Evolutionary conservation across 64 coral and sea anemone genomes (phyloP), one percentile per base, ranked within the genome.

Genomic region (Montipora foliosa): DNA sequence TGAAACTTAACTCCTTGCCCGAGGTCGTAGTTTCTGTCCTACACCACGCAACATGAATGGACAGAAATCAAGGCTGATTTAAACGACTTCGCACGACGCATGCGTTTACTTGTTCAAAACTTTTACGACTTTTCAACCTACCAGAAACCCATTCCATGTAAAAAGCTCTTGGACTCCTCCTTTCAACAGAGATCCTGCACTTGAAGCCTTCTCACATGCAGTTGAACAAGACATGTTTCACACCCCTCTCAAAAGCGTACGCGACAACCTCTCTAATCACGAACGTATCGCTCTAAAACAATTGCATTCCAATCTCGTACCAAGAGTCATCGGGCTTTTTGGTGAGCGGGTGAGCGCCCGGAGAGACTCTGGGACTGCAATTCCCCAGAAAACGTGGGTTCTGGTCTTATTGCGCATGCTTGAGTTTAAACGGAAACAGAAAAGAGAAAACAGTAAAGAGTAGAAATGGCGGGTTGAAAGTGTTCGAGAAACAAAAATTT

Each of bases 391-490:
- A 37, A 37, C 29, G 1, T 37, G 29, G 29, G 29, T 37, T 37
- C 29, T 1, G 29, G 29, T 37, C 29, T 37, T 37, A 37, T 37
- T 37, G 29, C 29, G 29, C 29, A 37, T 24, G 62, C 70, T 37
- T 1, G 29, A 37, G 29, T 37, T 37, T 37, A 37, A 37, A 37
- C 29, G 29, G 29, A 37, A 37, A 37, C 29, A 37, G 29, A 37
- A 37, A 37, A 37, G 29, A 37, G 29, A 37, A 37, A 37, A 37
- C 29, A 21, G 55, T 52, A 13, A 61, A 59, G 1, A 79, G 25
- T 50, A 79, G 47, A 79, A 45, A 16, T 79, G 77, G 22, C 6
- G 22, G 47, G 22, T 29, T 29, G 29, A 83, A 83, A 83, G 80
- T 29, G 29, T 29, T 29, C 29, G 29, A 29, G 29, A 29, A 29